A percentile compares a stretch with the other conserved stretches of the same genome.
phyloP scores from a whole-genome alignment of 2,888 invertebrate species.

The Automeris io region DNA sequence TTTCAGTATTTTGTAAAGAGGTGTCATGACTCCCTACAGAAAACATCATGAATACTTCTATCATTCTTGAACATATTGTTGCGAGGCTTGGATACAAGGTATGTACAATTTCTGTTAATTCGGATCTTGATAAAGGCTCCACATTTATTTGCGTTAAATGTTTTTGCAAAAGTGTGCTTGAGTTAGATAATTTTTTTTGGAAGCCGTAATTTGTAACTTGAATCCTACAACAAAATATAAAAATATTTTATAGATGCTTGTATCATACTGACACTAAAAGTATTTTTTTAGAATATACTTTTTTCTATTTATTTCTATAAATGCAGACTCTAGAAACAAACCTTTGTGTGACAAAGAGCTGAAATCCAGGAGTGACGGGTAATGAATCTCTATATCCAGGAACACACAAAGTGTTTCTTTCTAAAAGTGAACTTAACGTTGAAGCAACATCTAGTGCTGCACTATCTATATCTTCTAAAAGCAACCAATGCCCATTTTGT shows the following conservation, averaged over 20 bases:
- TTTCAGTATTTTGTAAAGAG: slow-evolving; percentile 56
- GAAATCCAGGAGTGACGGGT: slow-evolving; percentile 89
- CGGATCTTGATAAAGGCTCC: slow-evolving; percentile 84
- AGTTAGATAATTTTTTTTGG: slow-evolving; percentile 79
- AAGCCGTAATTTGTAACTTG: slow-evolving; percentile 78
- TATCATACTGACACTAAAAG: background rate
- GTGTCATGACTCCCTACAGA: slow-evolving; percentile 81
- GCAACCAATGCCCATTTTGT: slow-evolving; percentile 90
- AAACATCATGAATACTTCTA: slow-evolving; percentile 90
- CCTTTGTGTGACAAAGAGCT: slow-evolving; percentile 94
- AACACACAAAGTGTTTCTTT: slow-evolving; percentile 87
- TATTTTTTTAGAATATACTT: too few species aligned
- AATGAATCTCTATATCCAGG: slow-evolving; percentile 93
- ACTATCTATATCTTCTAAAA: slow-evolving; percentile 96
- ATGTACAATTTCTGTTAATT: slow-evolving; percentile 84
- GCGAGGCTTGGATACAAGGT: slow-evolving; percentile 81
- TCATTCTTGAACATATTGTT: slow-evolving; percentile 85
- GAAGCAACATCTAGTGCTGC: slow-evolving; percentile 96
- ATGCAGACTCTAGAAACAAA: slow-evolving; percentile 36
- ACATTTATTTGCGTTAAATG: slow-evolving; percentile 89
- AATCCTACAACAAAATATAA: slow-evolving; percentile 60
- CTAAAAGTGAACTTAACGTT: slow-evolving; percentile 88
- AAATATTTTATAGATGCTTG: slow-evolving; percentile 4
- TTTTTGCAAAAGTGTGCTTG: slow-evolving; percentile 85
- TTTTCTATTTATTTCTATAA: too few species aligned